Percentiles rank a stretch among this genome's conserved stretches.
Conservation (phyloP, 2,797 vertebrate species). For the Neoniphon sammara region DNA sequence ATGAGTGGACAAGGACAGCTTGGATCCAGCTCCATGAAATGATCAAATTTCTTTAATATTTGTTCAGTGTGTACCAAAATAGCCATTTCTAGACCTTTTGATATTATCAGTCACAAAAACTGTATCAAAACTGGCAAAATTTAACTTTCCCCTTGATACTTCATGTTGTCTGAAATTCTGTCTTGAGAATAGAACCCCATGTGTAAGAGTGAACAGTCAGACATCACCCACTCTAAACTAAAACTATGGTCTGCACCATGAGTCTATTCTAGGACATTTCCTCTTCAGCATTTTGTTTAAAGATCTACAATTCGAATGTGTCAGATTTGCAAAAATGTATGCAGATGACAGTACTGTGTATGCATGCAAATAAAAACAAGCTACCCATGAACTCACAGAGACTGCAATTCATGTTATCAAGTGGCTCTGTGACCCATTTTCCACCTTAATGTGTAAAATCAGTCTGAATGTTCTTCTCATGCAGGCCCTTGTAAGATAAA, state of each 20-base stretch:
- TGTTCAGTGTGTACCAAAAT: background rate
- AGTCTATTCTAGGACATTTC: background rate
- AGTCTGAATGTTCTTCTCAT: too few species aligned
- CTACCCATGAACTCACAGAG: background rate
- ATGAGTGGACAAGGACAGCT: background rate
- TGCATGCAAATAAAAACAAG: constrained; percentile 4
- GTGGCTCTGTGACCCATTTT: background rate
- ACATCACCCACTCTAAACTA: too few species aligned
- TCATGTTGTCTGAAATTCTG: too few species aligned
- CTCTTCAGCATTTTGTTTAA: background rate
- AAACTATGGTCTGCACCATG: background rate
- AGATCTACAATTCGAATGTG: background rate
- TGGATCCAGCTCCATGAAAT: background rate
- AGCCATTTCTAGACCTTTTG: too few species aligned
- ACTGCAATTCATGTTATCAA: background rate
- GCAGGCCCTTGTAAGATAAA: too few species aligned
- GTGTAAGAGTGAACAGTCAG: too few species aligned
- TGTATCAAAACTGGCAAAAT: too few species aligned
- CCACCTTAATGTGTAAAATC: too few species aligned
- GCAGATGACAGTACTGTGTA: constrained; percentile 14
- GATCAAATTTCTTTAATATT: background rate
- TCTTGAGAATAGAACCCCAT: too few species aligned
- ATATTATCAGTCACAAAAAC: too few species aligned
- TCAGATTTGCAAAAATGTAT: constrained; percentile 22
- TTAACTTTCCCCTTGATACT: too few species aligned